Base-by-base conservation (phyloP, 1,140 invertebrate genomes). In the Papilio machaon region DNA sequence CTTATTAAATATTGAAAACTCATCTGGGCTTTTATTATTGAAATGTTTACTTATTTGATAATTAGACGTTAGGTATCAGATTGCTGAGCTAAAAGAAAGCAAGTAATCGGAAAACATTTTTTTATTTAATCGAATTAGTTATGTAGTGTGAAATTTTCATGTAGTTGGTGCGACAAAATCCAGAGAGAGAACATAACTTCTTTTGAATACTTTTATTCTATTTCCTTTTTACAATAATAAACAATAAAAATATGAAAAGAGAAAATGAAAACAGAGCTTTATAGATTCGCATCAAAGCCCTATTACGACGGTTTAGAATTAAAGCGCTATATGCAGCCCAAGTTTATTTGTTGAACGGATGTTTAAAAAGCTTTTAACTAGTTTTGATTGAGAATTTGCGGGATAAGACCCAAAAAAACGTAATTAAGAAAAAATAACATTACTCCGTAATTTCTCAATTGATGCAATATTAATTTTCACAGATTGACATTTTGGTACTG, bases 231-330 rank as follows among this genome's bases (percentile, higher is more conserved):
- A n/a, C 60, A 64, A 64, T 30, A 64, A 64, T 13, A 35, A 64
- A 35, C 60, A 30, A 64, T 64, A 30, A 64, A 64, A 64, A 30
- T 64, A 64, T 13, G 13, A 70, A 70, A 70, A 35, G 30, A 70
- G 13, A 5, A 35, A 70, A 70, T 70, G 13, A 70, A 70, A 70
- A 70, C 64, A 70, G 30, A 13, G 30, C 64, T 70, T 70, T 70
- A 35, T 70, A 35, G 64, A 35, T 35, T 38, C 30, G 4, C 64
- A 15, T 70, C 13, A 70, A 64, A 64, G 60, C 23, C 23, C 23
- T 13, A 70, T 35, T 70, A 70, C 23, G 23, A 30, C 10, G 60
- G 60, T 35, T 64, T 64, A 64, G 60, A 64, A 64, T 30, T 11
- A 64, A 35, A 70, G 13, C 30, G 64, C 11, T 38, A 10, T 70